These are phyloP conservation scores for Cheilosia variabilis DNA, from an alignment of 2,888 invertebrate species.

Conservation along the genomic window DNA sequence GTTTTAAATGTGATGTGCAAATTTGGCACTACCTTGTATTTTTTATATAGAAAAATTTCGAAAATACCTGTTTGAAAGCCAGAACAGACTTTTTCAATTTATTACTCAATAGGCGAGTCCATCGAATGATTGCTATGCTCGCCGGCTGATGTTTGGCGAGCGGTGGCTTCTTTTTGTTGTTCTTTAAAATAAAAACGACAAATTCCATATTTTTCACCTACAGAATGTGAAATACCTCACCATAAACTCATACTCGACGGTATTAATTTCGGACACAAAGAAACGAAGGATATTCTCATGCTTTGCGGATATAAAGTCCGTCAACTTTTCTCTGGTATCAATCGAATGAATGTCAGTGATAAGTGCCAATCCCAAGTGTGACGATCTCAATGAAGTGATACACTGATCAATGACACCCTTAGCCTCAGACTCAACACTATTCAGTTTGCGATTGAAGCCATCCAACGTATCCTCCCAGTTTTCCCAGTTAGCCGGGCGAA, in stretches of 20 bases:
- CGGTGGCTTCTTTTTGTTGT: slow-evolving; percentile 80
- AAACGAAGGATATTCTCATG: slow-evolving; percentile 93
- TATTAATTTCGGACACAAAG: slow-evolving; percentile 92
- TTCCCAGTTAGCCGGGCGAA: slow-evolving; percentile 90
- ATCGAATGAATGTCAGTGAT: slow-evolving; percentile 91
- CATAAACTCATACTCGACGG: slow-evolving; percentile 88
- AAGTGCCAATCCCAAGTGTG: slow-evolving; percentile 92
- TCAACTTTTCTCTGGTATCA: slow-evolving; percentile 90
- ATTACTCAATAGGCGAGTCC: slow-evolving; percentile 92
- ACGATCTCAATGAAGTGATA: slow-evolving; percentile 91
- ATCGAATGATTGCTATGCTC: slow-evolving; percentile 92
- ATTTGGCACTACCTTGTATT: too few relatives aligned
- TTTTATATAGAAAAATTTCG: too few relatives aligned
- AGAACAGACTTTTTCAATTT: slow-evolving; percentile 92
- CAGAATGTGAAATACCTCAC: slow-evolving; percentile 83
- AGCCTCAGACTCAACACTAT: slow-evolving; percentile 91
- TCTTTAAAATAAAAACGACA: slow-evolving; percentile 60
- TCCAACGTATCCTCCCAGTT: slow-evolving; percentile 94
- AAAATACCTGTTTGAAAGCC: slow-evolving; percentile 88
- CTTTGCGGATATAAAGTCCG: slow-evolving; percentile 90
- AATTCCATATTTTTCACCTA: background rate
- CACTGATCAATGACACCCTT: slow-evolving; percentile 93
- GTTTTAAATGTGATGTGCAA: background rate
- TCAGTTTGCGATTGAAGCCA: slow-evolving; percentile 90
- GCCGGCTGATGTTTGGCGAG: slow-evolving; percentile 91